Percentiles rank a stretch among this genome's conserved stretches.
These are phyloP conservation scores for Thelaira solivaga DNA, from an alignment of 2,888 invertebrate genomes.

Conservation along the genomic window DNA sequence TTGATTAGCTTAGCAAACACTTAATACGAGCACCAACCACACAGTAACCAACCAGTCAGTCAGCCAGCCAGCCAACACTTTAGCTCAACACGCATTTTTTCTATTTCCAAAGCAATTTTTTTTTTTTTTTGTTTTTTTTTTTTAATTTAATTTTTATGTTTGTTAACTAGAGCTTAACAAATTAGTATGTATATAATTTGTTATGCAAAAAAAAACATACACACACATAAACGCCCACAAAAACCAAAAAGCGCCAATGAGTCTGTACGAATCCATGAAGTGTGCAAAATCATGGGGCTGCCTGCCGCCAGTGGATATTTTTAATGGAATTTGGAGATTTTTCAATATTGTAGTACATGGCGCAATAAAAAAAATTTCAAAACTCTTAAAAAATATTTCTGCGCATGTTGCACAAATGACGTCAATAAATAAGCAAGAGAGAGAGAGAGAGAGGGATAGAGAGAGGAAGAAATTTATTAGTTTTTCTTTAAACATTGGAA, in stretches of 20 bases:
- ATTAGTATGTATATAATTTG: conserved; percentile 8
- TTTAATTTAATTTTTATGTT: conserved; percentile 39
- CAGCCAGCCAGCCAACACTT: conserved; percentile 4
- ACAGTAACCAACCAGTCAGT: not conserved
- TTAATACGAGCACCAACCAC: conserved; percentile 9
- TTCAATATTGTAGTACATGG: no score
- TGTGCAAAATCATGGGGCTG: no score
- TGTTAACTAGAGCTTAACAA: conserved; percentile 62
- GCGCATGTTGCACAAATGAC: no score
- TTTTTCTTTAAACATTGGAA: no score
- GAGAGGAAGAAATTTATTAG: no score
- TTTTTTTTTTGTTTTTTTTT: not conserved
- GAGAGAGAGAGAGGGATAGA: no score
- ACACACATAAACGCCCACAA: conserved; percentile 31
- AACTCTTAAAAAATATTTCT: no score
- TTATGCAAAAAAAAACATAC: not conserved
- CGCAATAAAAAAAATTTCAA: no score
- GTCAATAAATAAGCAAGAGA: no score
- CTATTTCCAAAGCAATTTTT: conserved; percentile 9
- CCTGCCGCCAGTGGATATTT: no score
- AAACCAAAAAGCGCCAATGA: conserved; percentile 45
- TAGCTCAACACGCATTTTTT: conserved; percentile 20
- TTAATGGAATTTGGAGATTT: no score
- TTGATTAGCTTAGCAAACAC: conserved; percentile 21
- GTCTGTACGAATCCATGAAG: conserved; percentile 30